Evolutionary conservation across 2,888 invertebrate genomes (phyloP).

Genomic region (Cerceris rybyensis): DNA sequence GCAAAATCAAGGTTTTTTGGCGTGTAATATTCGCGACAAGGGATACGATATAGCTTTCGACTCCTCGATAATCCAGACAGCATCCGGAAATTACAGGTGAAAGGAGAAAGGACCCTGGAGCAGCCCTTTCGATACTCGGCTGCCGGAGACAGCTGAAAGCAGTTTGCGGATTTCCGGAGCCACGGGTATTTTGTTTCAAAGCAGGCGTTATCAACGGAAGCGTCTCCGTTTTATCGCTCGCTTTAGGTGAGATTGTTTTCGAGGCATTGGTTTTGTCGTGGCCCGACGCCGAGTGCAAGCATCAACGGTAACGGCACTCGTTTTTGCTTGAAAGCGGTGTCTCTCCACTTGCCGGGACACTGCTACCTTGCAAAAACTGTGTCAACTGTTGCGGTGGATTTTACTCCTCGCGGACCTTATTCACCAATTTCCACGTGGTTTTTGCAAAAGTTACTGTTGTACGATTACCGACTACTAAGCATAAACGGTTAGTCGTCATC

Average conservation of each 20-base stretch:
- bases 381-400: conserved; percentile 42
- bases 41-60: conserved; percentile 16
- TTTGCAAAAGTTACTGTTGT: background rate
- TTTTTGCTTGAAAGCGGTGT: conserved; percentile 38
- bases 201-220: conserved; percentile 38
- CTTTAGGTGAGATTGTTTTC: conserved; percentile 32
- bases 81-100: conserved; percentile 42
- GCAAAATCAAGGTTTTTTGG: conserved; percentile 4
- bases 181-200: conserved; percentile 37
- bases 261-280: conserved; percentile 38
- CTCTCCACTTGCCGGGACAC: conserved; percentile 3
- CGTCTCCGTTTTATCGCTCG: conserved; percentile 48
- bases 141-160: conserved; percentile 37
- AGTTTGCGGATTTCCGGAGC: conserved; percentile 29
- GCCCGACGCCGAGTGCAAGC: conserved; percentile 16
- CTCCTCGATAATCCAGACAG: conserved; percentile 21
- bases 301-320: conserved; percentile 13
- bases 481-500: no score
- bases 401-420: background rate
- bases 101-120: background rate
- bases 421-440: background rate
- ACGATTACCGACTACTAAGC: no score
- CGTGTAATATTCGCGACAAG: background rate
- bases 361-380: conserved; percentile 41
- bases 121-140: conserved; percentile 26